These are phyloP conservation scores for Apis dorsata DNA, from an alignment of 1,140 invertebrate genomes.

Conservation along the genomic window DNA sequence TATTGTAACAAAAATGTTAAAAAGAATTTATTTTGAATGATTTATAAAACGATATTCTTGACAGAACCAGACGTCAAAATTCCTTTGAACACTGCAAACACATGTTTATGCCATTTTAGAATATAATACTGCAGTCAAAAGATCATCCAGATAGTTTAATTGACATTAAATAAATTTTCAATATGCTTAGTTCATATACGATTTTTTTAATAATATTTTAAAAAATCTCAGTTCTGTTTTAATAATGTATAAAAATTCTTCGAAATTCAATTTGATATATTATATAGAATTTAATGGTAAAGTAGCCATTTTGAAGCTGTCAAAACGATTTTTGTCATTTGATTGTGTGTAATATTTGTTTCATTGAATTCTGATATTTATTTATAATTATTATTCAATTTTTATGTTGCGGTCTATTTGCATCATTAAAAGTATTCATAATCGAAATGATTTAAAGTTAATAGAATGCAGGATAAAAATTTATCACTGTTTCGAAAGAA, in stretches of 20 bases:
- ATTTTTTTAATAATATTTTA: neutral
- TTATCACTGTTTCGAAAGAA: neutral
- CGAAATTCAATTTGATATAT: neutral
- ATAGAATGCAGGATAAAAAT: neutral
- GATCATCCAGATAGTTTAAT: neutral
- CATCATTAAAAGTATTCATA: neutral
- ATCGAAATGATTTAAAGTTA: neutral
- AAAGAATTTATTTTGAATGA: conserved; percentile 37
- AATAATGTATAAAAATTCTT: neutral
- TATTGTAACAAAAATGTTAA: conserved; percentile 26
- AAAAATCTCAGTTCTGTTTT: fast-evolving
- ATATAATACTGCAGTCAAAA: neutral
- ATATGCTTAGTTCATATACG: neutral
- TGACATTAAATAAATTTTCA: neutral
- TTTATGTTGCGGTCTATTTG: neutral
- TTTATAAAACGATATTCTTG: conserved; percentile 45
- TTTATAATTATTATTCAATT: neutral
- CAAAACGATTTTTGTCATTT: conserved; percentile 57
- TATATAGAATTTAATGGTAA: conserved; percentile 12
- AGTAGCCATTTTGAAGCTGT: conserved; percentile 71
- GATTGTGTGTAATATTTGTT: conserved; percentile 14
- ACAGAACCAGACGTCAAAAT: conserved; percentile 64
- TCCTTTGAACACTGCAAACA: conserved; percentile 50
- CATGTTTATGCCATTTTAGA: conserved; percentile 73
- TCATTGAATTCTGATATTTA: neutral